Conservation (phyloP, 2,888 invertebrate species). For the Temnothorax rugatulus region DNA sequence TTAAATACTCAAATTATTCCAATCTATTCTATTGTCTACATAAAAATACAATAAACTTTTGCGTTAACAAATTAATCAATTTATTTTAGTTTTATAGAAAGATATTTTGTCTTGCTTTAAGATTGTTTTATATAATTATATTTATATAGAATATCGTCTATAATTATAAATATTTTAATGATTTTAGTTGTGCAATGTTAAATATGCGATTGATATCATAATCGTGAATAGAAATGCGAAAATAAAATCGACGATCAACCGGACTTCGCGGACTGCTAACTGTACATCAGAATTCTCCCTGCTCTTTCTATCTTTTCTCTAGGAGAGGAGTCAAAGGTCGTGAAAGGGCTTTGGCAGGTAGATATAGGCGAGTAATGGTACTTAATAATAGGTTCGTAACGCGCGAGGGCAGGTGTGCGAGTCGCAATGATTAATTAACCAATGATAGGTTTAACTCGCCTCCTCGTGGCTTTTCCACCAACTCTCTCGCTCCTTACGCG, state of each 20-base stretch:
- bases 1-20: background rate
- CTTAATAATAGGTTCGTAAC: constrained; percentile 78
- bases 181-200: background rate
- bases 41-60: background rate
- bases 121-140: constrained; percentile 7
- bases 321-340: constrained; percentile 68
- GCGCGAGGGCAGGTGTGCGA: constrained; percentile 76
- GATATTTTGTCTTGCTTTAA: background rate
- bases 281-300: constrained; percentile 11
- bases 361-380: constrained; percentile 74
- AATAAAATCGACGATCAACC: constrained; percentile 5
- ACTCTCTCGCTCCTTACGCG: constrained; percentile 34
- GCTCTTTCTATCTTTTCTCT: constrained; percentile 33
- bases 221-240: constrained; percentile 20
- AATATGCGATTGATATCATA: background rate
- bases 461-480: constrained; percentile 27
- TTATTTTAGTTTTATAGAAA: background rate
- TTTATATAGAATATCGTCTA: background rate
- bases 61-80: constrained; percentile 2
- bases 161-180: background rate
- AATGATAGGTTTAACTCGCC: constrained; percentile 75
- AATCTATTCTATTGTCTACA: background rate
- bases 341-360: constrained; percentile 61
- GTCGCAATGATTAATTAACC: constrained; percentile 79
- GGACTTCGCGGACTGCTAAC: constrained; percentile 30